Conservation (phyloP, 2,888 invertebrate genomes). For the Torymus tubicola region DNA sequence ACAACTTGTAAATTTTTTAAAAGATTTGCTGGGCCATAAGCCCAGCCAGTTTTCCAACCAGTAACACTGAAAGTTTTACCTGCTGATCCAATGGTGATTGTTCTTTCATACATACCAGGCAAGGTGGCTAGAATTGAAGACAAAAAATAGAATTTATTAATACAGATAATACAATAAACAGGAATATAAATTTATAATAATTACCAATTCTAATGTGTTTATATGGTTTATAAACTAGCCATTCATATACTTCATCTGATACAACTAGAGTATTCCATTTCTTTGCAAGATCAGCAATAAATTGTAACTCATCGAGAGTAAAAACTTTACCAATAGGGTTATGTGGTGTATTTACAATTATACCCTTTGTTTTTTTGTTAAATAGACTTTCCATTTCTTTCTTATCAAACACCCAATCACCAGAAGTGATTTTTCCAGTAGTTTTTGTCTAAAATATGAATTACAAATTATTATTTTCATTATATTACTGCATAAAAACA, state of each 20-base stretch:
- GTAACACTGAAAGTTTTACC: slow-evolving; percentile 99
- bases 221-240: slow-evolving; percentile 91
- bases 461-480: not conserved
- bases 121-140: slow-evolving; percentile 82
- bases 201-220: slow-evolving; percentile 94
- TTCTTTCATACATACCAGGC: slow-evolving; percentile 98
- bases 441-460: slow-evolving; percentile 75
- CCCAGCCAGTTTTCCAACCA: slow-evolving; percentile 98
- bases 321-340: slow-evolving; percentile 98
- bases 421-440: slow-evolving; percentile 81
- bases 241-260: slow-evolving; percentile 99
- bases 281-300: slow-evolving; percentile 92
- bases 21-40: slow-evolving; percentile 90
- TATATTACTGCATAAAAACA: slow-evolving; percentile 1
- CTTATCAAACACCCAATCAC: slow-evolving; percentile 93
- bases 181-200: slow-evolving; percentile 18
- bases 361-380: slow-evolving; percentile 92
- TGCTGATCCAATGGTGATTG: slow-evolving; percentile 97
- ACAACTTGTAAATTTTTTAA: slow-evolving; percentile 90
- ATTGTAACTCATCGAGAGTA: slow-evolving; percentile 82
- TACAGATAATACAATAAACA: too few species aligned
- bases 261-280: slow-evolving; percentile 95
- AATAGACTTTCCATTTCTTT: slow-evolving; percentile 88
- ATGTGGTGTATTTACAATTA: slow-evolving; percentile 98
- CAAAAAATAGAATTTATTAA: not conserved